Conservation (phyloP, 2,888 invertebrate genomes). For the Apodemia duryi region DNA sequence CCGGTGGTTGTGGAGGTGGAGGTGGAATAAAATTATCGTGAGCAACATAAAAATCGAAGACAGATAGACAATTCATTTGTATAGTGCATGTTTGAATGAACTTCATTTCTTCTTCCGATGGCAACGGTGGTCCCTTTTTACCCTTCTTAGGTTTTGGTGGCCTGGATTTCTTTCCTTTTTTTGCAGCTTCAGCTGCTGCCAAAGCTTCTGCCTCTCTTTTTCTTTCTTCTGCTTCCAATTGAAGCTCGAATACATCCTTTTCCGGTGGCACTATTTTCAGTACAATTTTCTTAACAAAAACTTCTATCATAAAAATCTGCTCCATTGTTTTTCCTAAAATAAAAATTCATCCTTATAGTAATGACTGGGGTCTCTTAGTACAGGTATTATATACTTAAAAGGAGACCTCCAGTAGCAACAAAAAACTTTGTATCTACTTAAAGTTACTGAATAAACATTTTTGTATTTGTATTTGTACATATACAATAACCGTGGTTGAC, state of each 20-base stretch:
- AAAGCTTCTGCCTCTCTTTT: conserved; percentile 53
- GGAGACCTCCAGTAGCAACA: too few species aligned
- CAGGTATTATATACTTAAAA: too few species aligned
- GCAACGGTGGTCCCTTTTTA: conserved; percentile 60
- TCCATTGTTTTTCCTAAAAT: too few species aligned
- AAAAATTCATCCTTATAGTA: too few species aligned
- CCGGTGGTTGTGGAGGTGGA: conserved; percentile 60
- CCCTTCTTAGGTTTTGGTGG: conserved; percentile 30
- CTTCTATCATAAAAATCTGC: too few species aligned
- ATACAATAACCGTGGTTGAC: too few species aligned
- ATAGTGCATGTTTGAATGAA: conserved; percentile 68
- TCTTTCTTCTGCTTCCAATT: conserved; percentile 55
- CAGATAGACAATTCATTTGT: conserved; percentile 64
- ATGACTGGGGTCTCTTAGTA: too few species aligned
- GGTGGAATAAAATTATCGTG: conserved; percentile 70
- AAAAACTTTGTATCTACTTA: too few species aligned
- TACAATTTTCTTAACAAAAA: too few species aligned
- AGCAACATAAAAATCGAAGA: conserved; percentile 70
- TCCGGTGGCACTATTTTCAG: conserved; percentile 22
- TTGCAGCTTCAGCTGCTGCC: conserved; percentile 52
- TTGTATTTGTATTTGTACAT: too few species aligned
- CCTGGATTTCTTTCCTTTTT: conserved; percentile 40
- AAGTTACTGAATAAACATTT: too few species aligned
- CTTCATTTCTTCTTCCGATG: conserved; percentile 71
- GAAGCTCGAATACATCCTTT: conserved; percentile 70